Evolutionary conservation across 2,888 invertebrate species (phyloP).

Genomic region (Troilus luridus): DNA sequence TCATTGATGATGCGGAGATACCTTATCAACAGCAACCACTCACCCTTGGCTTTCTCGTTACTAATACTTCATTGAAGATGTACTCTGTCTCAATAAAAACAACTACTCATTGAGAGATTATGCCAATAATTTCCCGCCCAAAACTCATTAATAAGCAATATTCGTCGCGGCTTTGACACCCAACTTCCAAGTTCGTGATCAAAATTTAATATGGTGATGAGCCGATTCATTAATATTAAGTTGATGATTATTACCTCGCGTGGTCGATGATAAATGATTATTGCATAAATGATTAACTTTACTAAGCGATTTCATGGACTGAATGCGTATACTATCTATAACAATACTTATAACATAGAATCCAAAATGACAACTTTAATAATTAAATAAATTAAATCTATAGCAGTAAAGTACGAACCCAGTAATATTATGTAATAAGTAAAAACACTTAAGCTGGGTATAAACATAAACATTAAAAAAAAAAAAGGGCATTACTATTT

Average conservation of each 20-base stretch:
- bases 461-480: too few species aligned
- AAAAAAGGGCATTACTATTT: too few species aligned
- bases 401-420: too few species aligned
- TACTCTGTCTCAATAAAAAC: background rate
- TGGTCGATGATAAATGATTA: background rate
- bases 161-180: background rate
- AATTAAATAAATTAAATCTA: too few species aligned
- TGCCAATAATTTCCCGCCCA: background rate
- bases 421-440: too few species aligned
- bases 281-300: background rate
- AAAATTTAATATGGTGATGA: conserved; percentile 1
- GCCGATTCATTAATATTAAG: background rate
- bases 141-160: background rate
- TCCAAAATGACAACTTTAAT: too few species aligned
- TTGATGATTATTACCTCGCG: background rate
- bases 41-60: background rate
- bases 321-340: too few species aligned
- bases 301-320: too few species aligned
- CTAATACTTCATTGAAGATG: background rate
- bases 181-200: background rate
- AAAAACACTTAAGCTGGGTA: too few species aligned
- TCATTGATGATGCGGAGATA: background rate
- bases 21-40: background rate
- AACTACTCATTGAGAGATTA: background rate
- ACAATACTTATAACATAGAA: too few species aligned